Evolutionary conservation across 2,888 invertebrate species (phyloP), one percentile per base, ranked within the genome.

Genomic region (Dolichopus griseipennis): DNA sequence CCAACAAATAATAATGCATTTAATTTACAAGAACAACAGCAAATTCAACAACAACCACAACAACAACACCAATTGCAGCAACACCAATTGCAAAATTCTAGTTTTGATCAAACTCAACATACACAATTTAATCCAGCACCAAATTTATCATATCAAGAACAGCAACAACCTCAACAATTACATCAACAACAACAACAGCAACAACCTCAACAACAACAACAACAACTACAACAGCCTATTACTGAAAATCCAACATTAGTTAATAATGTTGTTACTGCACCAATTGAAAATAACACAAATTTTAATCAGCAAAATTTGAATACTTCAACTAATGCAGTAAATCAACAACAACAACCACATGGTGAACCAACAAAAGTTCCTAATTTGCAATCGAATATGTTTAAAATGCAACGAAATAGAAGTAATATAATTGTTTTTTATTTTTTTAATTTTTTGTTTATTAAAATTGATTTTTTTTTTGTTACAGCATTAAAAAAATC

Each of bases 321-420:
- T n/a, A 20, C 71, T 71, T 67, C 71, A 68, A 70, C 72, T 66
- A 34, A 68, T 68, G 37, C 67, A 70, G 6, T 63, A 68, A 8
- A 68, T 21, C 64, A 67, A 52, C 64, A 65, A n/a, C 33, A 21
- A 2, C 21, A 52, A 12, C 52, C 9, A 15, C 5, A 15, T 52
- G n/a, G 43, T 27, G 67, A 65, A 7, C 64, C 68, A 37, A n/a
- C 69, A 66, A 78, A 76, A 74, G 73, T 76, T 65, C 81, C 79
- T 37, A 81, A 76, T 69, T 73, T 81, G 65, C 81, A 81, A 73
- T 84, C 87, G 64, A 92, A 92, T 78, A 90, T 91, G 82, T 92
- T 90, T 79, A 92, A 92, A 81, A 84, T 92, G 83, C 89, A 90
- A 79, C 87, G 89, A 74, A 86, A 87, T 73, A 85, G 91, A 82